These are phyloP conservation scores for Oreochromis aureus DNA, from an alignment of 2,113 vertebrate genomes.

Conservation along the genomic window DNA sequence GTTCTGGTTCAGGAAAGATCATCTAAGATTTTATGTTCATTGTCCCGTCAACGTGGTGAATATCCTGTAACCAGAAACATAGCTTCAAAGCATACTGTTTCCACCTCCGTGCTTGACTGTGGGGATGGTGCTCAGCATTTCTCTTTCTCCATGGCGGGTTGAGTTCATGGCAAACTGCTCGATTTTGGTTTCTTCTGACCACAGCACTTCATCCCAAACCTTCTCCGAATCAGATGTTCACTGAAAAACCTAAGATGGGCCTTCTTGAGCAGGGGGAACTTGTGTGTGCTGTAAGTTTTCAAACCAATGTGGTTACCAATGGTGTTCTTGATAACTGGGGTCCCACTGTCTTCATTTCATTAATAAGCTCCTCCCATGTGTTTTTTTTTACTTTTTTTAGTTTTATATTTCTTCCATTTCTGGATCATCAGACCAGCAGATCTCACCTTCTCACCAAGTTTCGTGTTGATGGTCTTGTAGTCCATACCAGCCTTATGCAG, in stretches of 20 bases:
- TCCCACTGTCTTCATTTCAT: neutral
- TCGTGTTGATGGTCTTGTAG: neutral
- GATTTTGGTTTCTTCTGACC: neutral
- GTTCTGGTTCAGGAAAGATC: neutral
- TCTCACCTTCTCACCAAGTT: neutral
- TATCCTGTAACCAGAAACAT: neutral
- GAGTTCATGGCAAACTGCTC: neutral
- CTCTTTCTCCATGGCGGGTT: neutral
- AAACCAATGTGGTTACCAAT: neutral
- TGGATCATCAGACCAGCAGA: neutral
- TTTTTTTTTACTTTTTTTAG: neutral
- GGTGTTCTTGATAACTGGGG: neutral
- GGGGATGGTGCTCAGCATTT: neutral
- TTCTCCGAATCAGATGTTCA: neutral
- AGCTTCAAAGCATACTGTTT: neutral
- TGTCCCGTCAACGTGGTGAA: neutral
- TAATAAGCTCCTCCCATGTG: neutral
- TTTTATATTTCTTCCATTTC: neutral
- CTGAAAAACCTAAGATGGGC: neutral
- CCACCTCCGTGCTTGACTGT: neutral
- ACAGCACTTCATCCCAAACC: neutral
- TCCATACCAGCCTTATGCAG: neutral
- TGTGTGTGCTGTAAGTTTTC: neutral
- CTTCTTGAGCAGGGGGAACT: neutral
- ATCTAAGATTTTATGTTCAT: neutral